Conservation (phyloP, 2,888 invertebrate species). For the Gymnoscelis rufifasciata region DNA sequence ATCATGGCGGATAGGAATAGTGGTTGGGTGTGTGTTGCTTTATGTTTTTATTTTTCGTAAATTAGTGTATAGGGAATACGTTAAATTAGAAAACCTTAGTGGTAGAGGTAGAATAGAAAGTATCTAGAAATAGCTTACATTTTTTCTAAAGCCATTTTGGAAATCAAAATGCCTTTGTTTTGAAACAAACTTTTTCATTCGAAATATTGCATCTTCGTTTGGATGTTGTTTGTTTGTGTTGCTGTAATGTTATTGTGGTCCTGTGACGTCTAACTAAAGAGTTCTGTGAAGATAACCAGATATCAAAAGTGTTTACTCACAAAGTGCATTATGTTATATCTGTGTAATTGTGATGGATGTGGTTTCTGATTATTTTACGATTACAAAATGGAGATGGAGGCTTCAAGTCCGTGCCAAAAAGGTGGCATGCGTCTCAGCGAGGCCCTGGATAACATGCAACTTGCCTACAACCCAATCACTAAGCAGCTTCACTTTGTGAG, state of each 20-base stretch:
- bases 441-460: slow-evolving; percentile 85
- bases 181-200: slow-evolving; percentile 7
- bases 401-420: slow-evolving; percentile 62
- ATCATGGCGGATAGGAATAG: slow-evolving; percentile 57
- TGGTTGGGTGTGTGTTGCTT: slow-evolving; percentile 68
- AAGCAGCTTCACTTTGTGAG: slow-evolving; percentile 84
- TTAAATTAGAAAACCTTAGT: slow-evolving; percentile 7
- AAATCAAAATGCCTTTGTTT: slow-evolving; percentile 7
- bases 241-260: slow-evolving; percentile 5
- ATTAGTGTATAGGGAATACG: slow-evolving; percentile 13
- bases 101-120: slow-evolving; percentile 2
- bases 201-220: slow-evolving; percentile 24
- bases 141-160: neutral
- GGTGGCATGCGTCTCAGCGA: slow-evolving; percentile 82
- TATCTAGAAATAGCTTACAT: neutral
- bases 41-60: slow-evolving; percentile 44
- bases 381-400: slow-evolving; percentile 55
- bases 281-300: slow-evolving; percentile 2
- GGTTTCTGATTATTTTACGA: slow-evolving; percentile 39
- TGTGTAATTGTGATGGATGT: slow-evolving; percentile 48
- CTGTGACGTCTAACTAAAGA: slow-evolving; percentile 1
- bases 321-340: slow-evolving; percentile 40
- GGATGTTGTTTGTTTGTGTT: slow-evolving; percentile 11
- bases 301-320: slow-evolving; percentile 3
- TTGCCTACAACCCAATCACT: slow-evolving; percentile 86